These are phyloP conservation scores for Stenodera caucasica DNA, from an alignment of 2,888 invertebrate species.

Conservation along the genomic window DNA sequence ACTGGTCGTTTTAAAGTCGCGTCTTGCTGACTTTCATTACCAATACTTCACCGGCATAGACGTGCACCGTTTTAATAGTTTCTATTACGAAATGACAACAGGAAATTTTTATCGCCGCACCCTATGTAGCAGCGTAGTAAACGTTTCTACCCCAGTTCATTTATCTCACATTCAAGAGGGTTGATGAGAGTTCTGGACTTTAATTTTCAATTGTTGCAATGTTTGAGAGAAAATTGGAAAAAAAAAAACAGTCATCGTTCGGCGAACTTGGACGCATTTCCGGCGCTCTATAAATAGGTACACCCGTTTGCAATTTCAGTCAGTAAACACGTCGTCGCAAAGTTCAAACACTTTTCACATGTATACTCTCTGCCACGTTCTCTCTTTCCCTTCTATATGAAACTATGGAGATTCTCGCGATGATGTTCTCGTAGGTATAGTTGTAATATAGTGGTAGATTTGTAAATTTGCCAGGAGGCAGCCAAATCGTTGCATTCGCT, in stretches of 20 bases:
- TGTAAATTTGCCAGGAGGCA: slow-evolving; percentile 31
- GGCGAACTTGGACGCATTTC: slow-evolving; percentile 16
- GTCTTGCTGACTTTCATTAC: slow-evolving; percentile 7
- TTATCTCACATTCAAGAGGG: not conserved
- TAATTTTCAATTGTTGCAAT: not conserved
- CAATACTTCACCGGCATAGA: slow-evolving; percentile 7
- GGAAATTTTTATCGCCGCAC: slow-evolving; percentile 10
- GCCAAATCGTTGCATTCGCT: slow-evolving; percentile 28
- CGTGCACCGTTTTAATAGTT: slow-evolving; percentile 10
- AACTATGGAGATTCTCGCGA: not conserved
- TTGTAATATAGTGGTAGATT: slow-evolving; percentile 14
- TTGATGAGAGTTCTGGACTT: not conserved
- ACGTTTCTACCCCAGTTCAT: no score
- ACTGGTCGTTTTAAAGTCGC: slow-evolving; percentile 1
- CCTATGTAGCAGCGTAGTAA: not conserved
- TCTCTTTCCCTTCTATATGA: not conserved
- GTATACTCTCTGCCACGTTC: not conserved
- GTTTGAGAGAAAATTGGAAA: not conserved
- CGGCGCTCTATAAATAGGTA: slow-evolving; percentile 24
- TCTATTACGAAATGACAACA: slow-evolving; percentile 19
- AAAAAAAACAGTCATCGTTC: not conserved
- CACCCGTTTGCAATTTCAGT: slow-evolving; percentile 32
- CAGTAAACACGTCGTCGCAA: slow-evolving; percentile 31
- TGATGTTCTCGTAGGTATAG: not conserved
- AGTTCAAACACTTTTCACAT: slow-evolving; percentile 34